Conservation (phyloP, 2,113 vertebrate genomes). For the Pedetes capensis region DNA sequence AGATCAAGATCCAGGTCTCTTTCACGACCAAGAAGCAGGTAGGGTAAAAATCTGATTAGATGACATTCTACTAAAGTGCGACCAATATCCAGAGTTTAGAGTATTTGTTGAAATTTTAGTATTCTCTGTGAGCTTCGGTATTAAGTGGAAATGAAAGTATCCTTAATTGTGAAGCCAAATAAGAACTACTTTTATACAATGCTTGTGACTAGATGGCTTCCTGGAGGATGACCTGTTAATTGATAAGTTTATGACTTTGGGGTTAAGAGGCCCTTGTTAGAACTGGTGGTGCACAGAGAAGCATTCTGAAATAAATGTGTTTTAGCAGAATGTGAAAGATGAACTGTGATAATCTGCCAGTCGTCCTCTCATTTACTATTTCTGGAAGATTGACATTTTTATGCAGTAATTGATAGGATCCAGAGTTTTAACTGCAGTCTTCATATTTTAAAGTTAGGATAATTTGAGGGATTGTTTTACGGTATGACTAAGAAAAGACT, state of each 20-base stretch:
- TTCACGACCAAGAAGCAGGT: slow-evolving; percentile 90
- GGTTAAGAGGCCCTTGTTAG: slow-evolving; percentile 23
- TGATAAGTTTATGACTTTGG: not conserved
- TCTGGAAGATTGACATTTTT: slow-evolving; percentile 28
- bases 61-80: slow-evolving; percentile 33
- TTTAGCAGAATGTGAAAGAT: not conserved
- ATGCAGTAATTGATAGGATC: not conserved
- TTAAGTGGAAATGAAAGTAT: not conserved
- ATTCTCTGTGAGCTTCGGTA: not conserved
- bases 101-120: slow-evolving; percentile 32
- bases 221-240: not conserved
- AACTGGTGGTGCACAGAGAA: not conserved
- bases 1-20: slow-evolving; percentile 88
- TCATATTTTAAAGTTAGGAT: not conserved
- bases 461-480: not conserved
- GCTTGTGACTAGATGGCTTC: no score
- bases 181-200: not conserved
- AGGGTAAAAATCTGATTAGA: slow-evolving; percentile 39
- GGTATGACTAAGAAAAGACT: not conserved
- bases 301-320: not conserved
- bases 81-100: slow-evolving; percentile 74
- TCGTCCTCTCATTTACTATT: not conserved
- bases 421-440: not conserved
- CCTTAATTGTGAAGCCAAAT: not conserved
- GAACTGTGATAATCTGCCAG: not conserved